Conservation (phyloP, 1,140 invertebrate genomes). For the Diplogasteroides magnus region DNA sequence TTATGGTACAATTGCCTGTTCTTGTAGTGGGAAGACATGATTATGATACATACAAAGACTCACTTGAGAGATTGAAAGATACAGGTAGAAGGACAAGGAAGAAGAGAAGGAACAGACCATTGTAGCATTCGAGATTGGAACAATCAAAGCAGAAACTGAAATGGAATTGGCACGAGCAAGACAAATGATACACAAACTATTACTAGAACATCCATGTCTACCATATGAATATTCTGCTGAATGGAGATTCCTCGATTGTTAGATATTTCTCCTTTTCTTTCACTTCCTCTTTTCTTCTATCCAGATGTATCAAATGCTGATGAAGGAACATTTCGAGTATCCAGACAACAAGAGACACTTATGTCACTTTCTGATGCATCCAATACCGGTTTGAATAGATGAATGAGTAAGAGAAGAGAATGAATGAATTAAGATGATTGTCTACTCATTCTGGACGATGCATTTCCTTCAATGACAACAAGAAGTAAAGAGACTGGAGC, state of each 20-base stretch:
- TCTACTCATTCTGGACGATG: constrained; percentile 50
- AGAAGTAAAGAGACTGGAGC: constrained; percentile 1
- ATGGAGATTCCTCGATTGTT: constrained; percentile 54
- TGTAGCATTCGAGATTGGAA: constrained; percentile 47
- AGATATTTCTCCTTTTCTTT: constrained; percentile 23
- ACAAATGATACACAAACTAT: constrained; percentile 42
- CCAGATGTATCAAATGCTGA: constrained; percentile 52
- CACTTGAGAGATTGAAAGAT: constrained; percentile 53
- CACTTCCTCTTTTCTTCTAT: constrained; percentile 11
- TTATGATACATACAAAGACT: constrained; percentile 52
- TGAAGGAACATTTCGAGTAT: constrained; percentile 54
- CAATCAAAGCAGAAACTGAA: constrained; percentile 49
- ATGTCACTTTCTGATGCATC: constrained; percentile 50
- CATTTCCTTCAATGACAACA: constrained; percentile 52
- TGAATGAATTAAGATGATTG: too few relatives aligned
- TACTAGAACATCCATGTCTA: constrained; percentile 44
- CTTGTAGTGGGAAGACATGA: constrained; percentile 52
- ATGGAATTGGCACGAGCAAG: constrained; percentile 41
- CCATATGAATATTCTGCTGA: constrained; percentile 52
- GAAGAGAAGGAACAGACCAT: background rate
- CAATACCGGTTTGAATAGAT: too few relatives aligned
- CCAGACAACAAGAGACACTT: constrained; percentile 47
- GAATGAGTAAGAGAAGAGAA: too few relatives aligned
- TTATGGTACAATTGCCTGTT: constrained; percentile 53
- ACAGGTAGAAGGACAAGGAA: constrained; percentile 32